These are phyloP conservation scores for Strigops habroptila DNA, from an alignment of 2,113 vertebrate species.

Conservation along the genomic window DNA sequence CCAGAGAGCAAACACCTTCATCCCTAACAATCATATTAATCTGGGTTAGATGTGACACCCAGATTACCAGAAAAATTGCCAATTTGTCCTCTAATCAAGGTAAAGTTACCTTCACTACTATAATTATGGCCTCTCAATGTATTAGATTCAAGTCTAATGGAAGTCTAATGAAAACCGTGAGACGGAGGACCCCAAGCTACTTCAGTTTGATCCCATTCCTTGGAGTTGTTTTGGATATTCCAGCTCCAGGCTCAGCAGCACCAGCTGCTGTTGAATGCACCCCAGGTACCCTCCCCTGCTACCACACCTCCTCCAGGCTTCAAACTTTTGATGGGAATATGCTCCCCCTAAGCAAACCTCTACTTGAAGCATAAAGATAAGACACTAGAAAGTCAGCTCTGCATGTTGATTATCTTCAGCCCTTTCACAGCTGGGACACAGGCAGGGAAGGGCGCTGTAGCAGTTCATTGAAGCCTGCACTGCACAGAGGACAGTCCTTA, in stretches of 20 bases:
- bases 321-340: background rate
- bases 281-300: background rate
- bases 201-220: background rate
- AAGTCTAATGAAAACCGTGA: fast-evolving
- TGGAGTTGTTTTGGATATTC: background rate
- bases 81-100: background rate
- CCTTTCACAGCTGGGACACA: background rate
- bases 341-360: background rate
- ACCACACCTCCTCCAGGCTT: background rate
- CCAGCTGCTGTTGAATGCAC: background rate
- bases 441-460: background rate
- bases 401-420: background rate
- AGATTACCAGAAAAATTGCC: background rate
- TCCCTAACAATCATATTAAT: background rate
- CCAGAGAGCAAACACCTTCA: background rate
- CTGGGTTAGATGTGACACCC: background rate
- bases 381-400: background rate
- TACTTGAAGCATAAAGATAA: background rate
- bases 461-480: background rate
- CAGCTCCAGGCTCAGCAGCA: background rate
- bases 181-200: background rate
- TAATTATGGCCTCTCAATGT: background rate
- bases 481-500: background rate
- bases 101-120: background rate
- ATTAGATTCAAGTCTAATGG: background rate